Conservation (phyloP, 2,113 vertebrate genomes). For the Dipodomys merriami region DNA sequence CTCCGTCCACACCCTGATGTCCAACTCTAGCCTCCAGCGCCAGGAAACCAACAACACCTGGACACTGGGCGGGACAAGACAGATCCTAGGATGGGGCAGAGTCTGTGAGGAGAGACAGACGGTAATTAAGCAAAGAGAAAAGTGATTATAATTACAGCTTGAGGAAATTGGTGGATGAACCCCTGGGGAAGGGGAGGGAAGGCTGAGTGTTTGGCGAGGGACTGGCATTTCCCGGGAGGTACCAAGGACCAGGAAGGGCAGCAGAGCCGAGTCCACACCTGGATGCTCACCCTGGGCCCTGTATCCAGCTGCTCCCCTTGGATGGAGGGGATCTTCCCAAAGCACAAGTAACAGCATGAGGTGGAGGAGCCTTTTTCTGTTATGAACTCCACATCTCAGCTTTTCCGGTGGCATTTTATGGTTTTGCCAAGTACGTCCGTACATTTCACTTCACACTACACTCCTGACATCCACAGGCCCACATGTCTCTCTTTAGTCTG, state of each 20-base stretch:
- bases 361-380: not conserved
- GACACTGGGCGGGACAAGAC: not conserved
- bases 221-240: not conserved
- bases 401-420: not conserved
- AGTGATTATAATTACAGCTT: conserved; percentile 41
- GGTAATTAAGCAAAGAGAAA: conserved; percentile 32
- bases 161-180: conserved; percentile 21
- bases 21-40: not conserved
- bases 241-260: not conserved
- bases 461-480: not conserved
- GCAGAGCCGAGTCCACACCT: not conserved
- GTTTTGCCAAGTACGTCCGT: not conserved
- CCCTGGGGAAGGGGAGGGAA: accelerated
- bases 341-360: accelerated
- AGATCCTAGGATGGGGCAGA: not conserved
- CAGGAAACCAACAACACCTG: not conserved
- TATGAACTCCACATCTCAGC: not conserved
- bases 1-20: too few species aligned
- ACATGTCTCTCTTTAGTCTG: not conserved
- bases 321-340: accelerated
- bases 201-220: not conserved
- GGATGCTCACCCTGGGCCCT: not conserved
- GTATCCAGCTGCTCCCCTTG: accelerated
- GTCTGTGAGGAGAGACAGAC: not conserved
- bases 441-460: not conserved